These are phyloP conservation scores for Porites australiensis DNA, from an alignment of 64 coral and sea anemone species.

Conservation along the genomic window DNA sequence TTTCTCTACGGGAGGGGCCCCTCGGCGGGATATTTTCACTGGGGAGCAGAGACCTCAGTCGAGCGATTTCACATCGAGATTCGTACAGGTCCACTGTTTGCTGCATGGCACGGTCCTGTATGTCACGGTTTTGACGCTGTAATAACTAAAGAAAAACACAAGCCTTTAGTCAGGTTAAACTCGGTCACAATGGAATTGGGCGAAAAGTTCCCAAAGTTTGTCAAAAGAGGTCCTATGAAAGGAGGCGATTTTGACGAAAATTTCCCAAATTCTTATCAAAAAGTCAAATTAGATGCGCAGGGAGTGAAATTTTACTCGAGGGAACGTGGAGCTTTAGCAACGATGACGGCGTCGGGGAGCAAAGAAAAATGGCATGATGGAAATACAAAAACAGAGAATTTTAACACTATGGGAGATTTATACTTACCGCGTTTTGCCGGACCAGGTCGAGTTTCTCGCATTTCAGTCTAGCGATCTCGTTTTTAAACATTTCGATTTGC, in stretches of 20 bases:
- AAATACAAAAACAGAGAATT: no score
- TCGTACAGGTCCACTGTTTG: constrained; percentile 92
- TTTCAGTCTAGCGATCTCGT: constrained; percentile 69
- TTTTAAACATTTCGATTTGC: constrained; percentile 81
- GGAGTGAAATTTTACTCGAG: no score
- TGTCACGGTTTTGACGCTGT: constrained; percentile 74
- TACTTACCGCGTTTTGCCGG: constrained; percentile 64
- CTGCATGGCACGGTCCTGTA: constrained; percentile 71
- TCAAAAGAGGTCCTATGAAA: background rate
- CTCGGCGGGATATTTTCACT: constrained; percentile 66
- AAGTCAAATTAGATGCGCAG: no score
- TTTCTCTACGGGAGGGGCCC: constrained; percentile 25
- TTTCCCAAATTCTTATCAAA: no score
- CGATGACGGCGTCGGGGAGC: no score
- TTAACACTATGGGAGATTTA: no score
- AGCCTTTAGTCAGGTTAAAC: background rate
- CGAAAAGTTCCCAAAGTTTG: background rate
- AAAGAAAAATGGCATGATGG: no score
- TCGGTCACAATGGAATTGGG: background rate
- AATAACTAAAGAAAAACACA: constrained; percentile 53
- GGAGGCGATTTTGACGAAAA: no score
- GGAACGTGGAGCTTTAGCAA: no score
- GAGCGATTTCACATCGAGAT: constrained; percentile 89
- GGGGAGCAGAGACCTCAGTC: constrained; percentile 73
- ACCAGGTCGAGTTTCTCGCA: constrained; percentile 84